A percentile compares a stretch with the other conserved stretches of the same genome.
These are phyloP conservation scores for Pilophorus perplexus DNA, from an alignment of 2,888 invertebrate species.

Conservation along the genomic window DNA sequence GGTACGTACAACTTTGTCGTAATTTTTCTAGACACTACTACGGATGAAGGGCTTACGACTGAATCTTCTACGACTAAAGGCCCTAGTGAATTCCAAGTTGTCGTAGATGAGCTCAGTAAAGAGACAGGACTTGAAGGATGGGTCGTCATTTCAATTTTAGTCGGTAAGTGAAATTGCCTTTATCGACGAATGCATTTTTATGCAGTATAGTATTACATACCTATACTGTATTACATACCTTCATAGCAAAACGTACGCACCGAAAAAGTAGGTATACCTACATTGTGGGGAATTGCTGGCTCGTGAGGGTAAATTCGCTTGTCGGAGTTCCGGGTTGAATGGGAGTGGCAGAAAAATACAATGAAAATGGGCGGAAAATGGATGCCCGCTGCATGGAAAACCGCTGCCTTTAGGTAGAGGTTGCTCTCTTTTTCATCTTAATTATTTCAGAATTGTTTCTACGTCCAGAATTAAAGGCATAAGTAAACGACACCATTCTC, in stretches of 20 bases:
- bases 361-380: no score
- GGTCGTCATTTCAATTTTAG: slow-evolving; percentile 80
- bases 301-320: no score
- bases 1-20: no score
- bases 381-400: no score
- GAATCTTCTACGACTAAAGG: slow-evolving; percentile 43
- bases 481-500: background rate
- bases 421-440: no score
- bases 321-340: no score
- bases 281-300: no score
- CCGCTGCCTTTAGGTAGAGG: no score
- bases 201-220: no score
- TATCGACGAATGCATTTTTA: background rate
- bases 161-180: slow-evolving; percentile 58
- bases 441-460: no score
- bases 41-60: slow-evolving; percentile 39
- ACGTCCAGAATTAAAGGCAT: background rate
- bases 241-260: background rate
- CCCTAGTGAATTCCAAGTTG: slow-evolving; percentile 43
- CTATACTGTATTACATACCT: no score
- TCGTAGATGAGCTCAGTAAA: slow-evolving; percentile 59
- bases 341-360: no score
- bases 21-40: slow-evolving; percentile 21
- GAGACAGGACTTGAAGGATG: slow-evolving; percentile 78
- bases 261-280: background rate